Percentiles rank a stretch among this genome's conserved stretches.
phyloP scores from a whole-genome alignment of 2,888 invertebrate species.

The Trissolcus brochymenae region DNA sequence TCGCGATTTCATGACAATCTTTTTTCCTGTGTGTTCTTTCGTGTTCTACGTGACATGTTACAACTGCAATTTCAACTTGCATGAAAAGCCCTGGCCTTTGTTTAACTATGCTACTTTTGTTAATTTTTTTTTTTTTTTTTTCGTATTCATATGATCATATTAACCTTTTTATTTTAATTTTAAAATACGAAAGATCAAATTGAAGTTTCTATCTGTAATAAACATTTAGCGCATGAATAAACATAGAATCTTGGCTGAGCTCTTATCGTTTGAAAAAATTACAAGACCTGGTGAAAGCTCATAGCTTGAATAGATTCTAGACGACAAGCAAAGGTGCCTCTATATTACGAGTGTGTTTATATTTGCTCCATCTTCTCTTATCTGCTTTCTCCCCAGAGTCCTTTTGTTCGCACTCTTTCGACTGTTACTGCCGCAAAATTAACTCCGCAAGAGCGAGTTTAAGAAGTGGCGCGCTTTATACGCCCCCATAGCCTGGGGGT shows the following conservation, averaged over 20 bases:
- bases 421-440: constrained; percentile 75
- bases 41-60: constrained; percentile 41
- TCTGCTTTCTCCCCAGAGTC: constrained; percentile 70
- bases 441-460: constrained; percentile 73
- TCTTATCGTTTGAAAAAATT: not conserved
- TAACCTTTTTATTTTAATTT: no score
- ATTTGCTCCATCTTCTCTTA: constrained; percentile 71
- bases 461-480: constrained; percentile 66
- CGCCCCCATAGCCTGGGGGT: constrained; percentile 44
- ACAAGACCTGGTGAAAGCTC: constrained; percentile 3
- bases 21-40: constrained; percentile 55
- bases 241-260: not conserved
- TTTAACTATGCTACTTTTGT: no score
- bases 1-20: constrained; percentile 54
- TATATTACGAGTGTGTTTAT: constrained; percentile 72
- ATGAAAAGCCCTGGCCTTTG: constrained; percentile 34
- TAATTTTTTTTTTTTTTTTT: constrained; percentile 19
- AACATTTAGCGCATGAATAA: not conserved
- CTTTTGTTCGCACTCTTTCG: constrained; percentile 76
- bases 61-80: constrained; percentile 30
- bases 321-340: constrained; percentile 56
- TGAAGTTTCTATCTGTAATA: not conserved
- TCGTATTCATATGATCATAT: no score
- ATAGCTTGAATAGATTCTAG: constrained; percentile 15
- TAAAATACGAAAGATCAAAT: no score